Base-by-base conservation (phyloP, 2,888 invertebrate species). In the Dusona sp. region DNA sequence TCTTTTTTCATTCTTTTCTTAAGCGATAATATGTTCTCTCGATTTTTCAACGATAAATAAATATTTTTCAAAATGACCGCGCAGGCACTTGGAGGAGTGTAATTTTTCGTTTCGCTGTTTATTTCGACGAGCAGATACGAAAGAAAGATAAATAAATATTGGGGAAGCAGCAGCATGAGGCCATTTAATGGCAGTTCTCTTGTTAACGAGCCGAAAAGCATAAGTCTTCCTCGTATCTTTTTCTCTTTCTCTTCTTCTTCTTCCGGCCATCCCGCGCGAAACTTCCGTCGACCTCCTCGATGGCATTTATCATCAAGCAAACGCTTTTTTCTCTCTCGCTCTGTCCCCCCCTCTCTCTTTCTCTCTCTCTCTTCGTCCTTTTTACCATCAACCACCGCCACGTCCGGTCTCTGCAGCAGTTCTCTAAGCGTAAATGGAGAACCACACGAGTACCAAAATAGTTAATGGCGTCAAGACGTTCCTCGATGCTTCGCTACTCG, bases 121-220 rank as follows among this genome's bases (percentile, higher is more conserved):
- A 79, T 61, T 57, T 74, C 83, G 61, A 61, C 29, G 29, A 64
- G 67, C 54, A 48, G 29, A 29, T 51, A 74, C 48, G 67, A 38
- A 25, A 64, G 77, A 68, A 68, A 80, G 86, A 86, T 84, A 84
- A 84, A 87, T 87, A 87, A 80, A 88, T 83, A 61, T 61, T 84
- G 79, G 79, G 80, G 79, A 88, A 88, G 87, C 88, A 87, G 87
- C 88, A 87, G 84, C 85, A 79, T 84, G 38, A 84, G 86, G 87
- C 84, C 77, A 84, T 84, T 79, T 87, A 87, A 87, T 87, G 79
- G 77, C 83, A 87, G 79, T 81, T 85, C 79, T 88, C 87, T 77
- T 83, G 82, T 79, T 79, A 85, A 85, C 75, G 83, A 77, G 81
- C 72, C 78, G 64, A 81, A 84, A 81, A 86, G 74, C 75, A 72